A percentile compares a stretch with the other conserved stretches of the same genome.
Conservation (phyloP, 1,140 invertebrate species). For the Drosophila trapezifrons region DNA sequence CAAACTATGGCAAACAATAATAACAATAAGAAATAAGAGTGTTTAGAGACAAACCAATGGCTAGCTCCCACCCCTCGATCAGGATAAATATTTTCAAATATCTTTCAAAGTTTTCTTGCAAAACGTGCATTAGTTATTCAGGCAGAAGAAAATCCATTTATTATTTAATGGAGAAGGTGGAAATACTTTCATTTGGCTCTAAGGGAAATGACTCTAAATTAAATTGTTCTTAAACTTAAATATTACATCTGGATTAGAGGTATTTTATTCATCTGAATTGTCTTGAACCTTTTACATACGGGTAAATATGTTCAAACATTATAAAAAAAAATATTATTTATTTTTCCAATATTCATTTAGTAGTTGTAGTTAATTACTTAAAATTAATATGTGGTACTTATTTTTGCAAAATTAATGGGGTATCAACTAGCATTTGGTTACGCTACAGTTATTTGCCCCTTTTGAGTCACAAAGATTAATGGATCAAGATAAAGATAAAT, state of each 20-base stretch:
- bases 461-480: not conserved
- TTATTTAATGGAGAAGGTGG: not conserved
- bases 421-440: not conserved
- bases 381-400: not conserved
- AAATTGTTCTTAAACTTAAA: too few relatives aligned
- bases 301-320: too few relatives aligned
- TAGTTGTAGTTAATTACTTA: not conserved
- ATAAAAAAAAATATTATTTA: too few relatives aligned
- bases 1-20: slow-evolving; percentile 1
- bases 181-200: too few relatives aligned
- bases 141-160: not conserved
- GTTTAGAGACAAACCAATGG: not conserved
- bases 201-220: too few relatives aligned
- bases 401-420: not conserved
- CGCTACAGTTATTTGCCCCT: not conserved
- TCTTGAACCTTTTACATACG: too few relatives aligned
- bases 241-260: too few relatives aligned
- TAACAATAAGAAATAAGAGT: not conserved
- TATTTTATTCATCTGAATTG: too few relatives aligned
- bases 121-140: not conserved
- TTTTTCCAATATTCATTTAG: not conserved
- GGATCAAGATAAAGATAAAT: not conserved
- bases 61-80: not conserved
- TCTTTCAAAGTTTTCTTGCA: not conserved
- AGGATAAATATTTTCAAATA: not conserved